Percentiles rank a stretch among this genome's conserved stretches.
phyloP scores from a whole-genome alignment of 2,888 invertebrate species.

The Melitaea athalia region DNA sequence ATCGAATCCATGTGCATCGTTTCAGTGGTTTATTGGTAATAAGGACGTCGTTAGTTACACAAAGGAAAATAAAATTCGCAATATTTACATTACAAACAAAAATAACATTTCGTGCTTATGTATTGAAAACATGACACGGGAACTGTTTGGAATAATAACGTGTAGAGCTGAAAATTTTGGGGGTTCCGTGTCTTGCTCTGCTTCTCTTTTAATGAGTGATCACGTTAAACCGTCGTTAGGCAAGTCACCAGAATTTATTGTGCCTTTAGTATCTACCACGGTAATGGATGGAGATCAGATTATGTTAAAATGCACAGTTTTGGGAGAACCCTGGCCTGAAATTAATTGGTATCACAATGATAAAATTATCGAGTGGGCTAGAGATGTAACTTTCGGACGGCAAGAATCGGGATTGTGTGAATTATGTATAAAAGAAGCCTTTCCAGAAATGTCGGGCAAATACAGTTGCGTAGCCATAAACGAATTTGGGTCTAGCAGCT shows the following conservation, averaged over 20 bases:
- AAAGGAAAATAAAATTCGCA: constrained; percentile 84
- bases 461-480: constrained; percentile 93
- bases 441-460: constrained; percentile 94
- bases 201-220: constrained; percentile 85
- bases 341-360: constrained; percentile 91
- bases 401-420: constrained; percentile 90
- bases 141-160: constrained; percentile 89
- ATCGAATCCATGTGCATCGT: constrained; percentile 90
- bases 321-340: constrained; percentile 90
- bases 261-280: constrained; percentile 86
- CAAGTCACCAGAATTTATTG: constrained; percentile 87
- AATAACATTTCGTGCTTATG: constrained; percentile 91
- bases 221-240: constrained; percentile 64
- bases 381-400: constrained; percentile 88
- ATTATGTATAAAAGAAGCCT: constrained; percentile 92
- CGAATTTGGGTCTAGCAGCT: constrained; percentile 90
- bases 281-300: constrained; percentile 96
- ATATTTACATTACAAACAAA: constrained; percentile 86
- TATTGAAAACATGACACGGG: constrained; percentile 86
- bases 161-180: constrained; percentile 95
- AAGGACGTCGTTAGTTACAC: constrained; percentile 83
- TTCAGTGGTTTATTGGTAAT: constrained; percentile 92
- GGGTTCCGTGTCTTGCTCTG: constrained; percentile 94
- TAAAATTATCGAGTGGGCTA: constrained; percentile 86
- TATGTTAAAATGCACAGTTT: constrained; percentile 86